Evolutionary conservation across 2,797 vertebrate genomes (phyloP).

Genomic region (Enteromius anoplus): DNA sequence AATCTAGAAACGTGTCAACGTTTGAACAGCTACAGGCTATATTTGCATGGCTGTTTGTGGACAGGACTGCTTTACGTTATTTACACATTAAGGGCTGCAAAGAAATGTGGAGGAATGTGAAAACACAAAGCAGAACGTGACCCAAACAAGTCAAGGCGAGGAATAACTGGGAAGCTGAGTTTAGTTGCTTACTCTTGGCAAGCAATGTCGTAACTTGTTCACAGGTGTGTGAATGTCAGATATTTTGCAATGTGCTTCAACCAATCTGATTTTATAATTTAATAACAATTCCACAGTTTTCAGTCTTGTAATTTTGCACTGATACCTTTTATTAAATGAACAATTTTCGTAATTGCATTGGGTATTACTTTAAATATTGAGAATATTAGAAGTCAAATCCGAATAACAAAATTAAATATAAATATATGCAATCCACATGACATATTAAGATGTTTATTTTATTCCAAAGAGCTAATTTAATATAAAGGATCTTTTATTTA

Average conservation of each 20-base stretch:
- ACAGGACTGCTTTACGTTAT: slow-evolving; percentile 11
- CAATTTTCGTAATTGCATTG: rapidly evolving
- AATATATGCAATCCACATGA: too few species aligned
- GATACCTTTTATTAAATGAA: not conserved
- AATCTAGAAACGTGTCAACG: slow-evolving; percentile 12
- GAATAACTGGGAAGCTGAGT: slow-evolving; percentile 7
- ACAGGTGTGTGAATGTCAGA: not conserved
- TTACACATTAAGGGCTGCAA: slow-evolving; percentile 3
- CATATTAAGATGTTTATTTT: too few species aligned
- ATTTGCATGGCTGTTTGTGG: slow-evolving; percentile 12
- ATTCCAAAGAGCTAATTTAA: not conserved
- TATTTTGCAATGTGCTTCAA: not conserved
- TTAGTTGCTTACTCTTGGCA: not conserved
- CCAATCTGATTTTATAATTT: not conserved
- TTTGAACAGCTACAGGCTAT: slow-evolving; percentile 1
- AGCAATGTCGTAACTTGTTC: not conserved
- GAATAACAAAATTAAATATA: not conserved
- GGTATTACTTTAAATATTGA: not conserved
- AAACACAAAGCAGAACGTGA: not conserved
- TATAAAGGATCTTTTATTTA: not conserved
- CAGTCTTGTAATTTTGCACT: not conserved
- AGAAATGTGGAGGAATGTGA: slow-evolving; percentile 5
- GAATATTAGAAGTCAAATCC: not conserved
- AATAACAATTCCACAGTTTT: not conserved
- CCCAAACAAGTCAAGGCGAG: not conserved